Evolutionary conservation across 2,113 vertebrate genomes (phyloP).

Genomic region (Nannobrachium achirus): DNA sequence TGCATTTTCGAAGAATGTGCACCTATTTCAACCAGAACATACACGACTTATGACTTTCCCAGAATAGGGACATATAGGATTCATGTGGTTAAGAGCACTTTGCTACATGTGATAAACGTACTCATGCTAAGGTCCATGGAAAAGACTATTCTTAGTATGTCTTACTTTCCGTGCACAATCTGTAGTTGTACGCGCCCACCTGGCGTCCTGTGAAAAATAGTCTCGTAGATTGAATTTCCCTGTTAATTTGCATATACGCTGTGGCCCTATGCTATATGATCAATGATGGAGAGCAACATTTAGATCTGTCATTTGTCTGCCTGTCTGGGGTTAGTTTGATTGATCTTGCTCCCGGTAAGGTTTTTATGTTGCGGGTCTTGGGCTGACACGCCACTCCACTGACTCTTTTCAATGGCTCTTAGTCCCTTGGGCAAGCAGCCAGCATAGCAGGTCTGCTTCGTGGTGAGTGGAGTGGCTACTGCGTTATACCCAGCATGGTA

Average conservation of each 20-base stretch:
- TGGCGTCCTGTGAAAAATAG: background rate
- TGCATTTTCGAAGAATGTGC: no score
- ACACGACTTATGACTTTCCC: no score
- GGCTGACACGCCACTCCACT: background rate
- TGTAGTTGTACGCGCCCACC: background rate
- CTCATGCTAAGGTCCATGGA: background rate
- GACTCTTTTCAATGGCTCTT: background rate
- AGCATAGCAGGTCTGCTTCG: background rate
- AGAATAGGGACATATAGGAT: no score
- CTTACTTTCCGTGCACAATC: background rate
- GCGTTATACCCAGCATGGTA: background rate
- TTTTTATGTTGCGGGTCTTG: background rate
- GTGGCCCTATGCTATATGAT: slow-evolving; percentile 5
- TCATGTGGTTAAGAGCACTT: no score
- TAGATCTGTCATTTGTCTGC: slow-evolving; percentile 17
- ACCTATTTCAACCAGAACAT: no score
- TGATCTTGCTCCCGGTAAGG: background rate
- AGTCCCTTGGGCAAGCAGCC: background rate
- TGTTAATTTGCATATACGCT: background rate
- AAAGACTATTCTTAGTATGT: background rate
- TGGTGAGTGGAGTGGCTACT: background rate
- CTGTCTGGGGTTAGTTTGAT: background rate
- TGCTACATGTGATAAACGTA: no score
- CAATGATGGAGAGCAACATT: slow-evolving; percentile 14
- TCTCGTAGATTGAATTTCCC: background rate